Evolutionary conservation across 2,888 invertebrate species (phyloP).

Genomic region (Drosophila mimica): DNA sequence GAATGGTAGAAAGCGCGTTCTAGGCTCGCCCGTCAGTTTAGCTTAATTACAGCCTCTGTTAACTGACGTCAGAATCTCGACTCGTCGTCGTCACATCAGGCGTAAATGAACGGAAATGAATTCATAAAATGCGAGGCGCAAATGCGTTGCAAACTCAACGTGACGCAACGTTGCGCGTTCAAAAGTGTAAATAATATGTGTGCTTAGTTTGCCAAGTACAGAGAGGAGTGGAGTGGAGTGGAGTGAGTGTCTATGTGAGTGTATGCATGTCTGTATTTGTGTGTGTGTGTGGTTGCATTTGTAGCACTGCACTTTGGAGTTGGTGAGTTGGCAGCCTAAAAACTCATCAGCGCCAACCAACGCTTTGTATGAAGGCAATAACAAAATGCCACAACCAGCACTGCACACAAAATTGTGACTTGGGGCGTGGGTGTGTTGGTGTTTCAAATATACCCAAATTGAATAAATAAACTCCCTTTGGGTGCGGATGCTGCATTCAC

Average conservation of each 20-base stretch:
- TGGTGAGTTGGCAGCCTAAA: conserved; percentile 29
- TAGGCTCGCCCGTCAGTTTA: conserved; percentile 46
- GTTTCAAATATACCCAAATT: conserved; percentile 45
- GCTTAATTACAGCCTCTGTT: conserved; percentile 73
- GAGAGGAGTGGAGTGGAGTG: conserved; percentile 11
- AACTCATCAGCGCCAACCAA: conserved; percentile 35
- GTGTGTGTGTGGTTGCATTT: conserved; percentile 35
- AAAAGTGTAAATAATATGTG: conserved; percentile 80
- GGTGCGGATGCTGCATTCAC: conserved; percentile 54
- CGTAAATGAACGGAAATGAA: conserved; percentile 81
- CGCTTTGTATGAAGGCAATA: conserved; percentile 53
- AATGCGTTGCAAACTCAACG: conserved; percentile 59
- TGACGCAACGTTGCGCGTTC: conserved; percentile 76
- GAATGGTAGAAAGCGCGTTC: conserved; percentile 21
- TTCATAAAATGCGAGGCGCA: conserved; percentile 76
- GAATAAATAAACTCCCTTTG: conserved; percentile 42
- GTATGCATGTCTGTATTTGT: conserved; percentile 15
- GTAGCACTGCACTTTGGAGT: conserved; percentile 25
- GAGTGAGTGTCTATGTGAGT: conserved; percentile 8
- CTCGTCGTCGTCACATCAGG: conserved; percentile 64
- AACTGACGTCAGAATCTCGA: conserved; percentile 49
- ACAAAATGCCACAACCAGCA: conserved; percentile 36
- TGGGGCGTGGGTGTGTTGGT: background rate
- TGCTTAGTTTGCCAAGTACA: conserved; percentile 58
- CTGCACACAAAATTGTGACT: conserved; percentile 9